A percentile compares a stretch with the other conserved stretches of the same genome.
Evolutionary conservation across 2,888 invertebrate species (phyloP).

Genomic region (Caenorhabditis sp.): DNA sequence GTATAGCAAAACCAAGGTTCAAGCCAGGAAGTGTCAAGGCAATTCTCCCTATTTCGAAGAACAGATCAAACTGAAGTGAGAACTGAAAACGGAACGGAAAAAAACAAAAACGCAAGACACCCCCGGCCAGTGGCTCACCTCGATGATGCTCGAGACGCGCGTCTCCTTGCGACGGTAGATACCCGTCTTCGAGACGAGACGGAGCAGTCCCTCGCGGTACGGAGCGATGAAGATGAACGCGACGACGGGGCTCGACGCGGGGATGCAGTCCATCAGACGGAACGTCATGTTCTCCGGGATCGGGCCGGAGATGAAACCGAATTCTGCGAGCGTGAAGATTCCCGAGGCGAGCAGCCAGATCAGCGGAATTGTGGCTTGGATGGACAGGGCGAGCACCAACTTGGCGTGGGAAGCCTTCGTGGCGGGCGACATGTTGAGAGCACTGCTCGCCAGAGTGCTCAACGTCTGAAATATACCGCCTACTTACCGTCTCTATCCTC

Average conservation of each 20-base stretch:
- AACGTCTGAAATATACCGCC: slow-evolving; percentile 43
- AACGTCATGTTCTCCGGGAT: slow-evolving; percentile 58
- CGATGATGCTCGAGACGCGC: slow-evolving; percentile 23
- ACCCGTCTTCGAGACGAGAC: slow-evolving; percentile 24
- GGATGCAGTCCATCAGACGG: slow-evolving; percentile 57
- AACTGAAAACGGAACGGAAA: neutral
- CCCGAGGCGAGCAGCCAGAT: slow-evolving; percentile 57
- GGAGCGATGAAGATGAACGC: slow-evolving; percentile 48
- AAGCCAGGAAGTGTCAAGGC: slow-evolving; percentile 1
- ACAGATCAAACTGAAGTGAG: neutral
- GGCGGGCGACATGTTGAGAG: slow-evolving; percentile 44
- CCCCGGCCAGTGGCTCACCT: slow-evolving; percentile 8
- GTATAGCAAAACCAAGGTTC: neutral
- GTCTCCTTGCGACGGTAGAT: slow-evolving; percentile 15
- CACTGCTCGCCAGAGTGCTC: slow-evolving; percentile 33
- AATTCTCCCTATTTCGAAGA: neutral
- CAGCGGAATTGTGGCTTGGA: slow-evolving; percentile 57
- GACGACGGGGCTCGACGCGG: slow-evolving; percentile 30
- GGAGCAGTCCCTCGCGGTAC: slow-evolving; percentile 36
- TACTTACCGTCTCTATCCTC: too few relatives aligned
- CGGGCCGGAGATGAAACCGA: slow-evolving; percentile 54
- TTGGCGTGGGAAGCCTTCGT: slow-evolving; percentile 52
- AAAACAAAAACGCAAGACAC: neutral
- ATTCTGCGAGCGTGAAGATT: slow-evolving; percentile 56
- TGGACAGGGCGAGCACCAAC: slow-evolving; percentile 47